These are phyloP conservation scores for Catostomus latipinnis DNA, from an alignment of 2,797 vertebrate species.

Conservation along the genomic window DNA sequence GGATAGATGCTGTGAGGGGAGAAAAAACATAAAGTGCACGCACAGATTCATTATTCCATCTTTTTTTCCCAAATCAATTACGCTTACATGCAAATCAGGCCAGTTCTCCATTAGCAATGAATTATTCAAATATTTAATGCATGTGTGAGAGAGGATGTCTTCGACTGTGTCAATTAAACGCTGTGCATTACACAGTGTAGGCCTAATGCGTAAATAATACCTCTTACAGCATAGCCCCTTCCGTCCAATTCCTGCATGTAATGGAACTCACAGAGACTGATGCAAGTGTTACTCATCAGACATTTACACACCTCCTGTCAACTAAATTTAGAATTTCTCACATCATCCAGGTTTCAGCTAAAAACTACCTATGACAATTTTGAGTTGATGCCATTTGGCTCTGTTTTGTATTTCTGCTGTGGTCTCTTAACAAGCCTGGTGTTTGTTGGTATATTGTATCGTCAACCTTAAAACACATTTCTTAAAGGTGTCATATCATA, in stretches of 20 bases:
- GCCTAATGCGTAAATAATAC: slow-evolving; percentile 3
- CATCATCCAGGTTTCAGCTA: background rate
- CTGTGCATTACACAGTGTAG: slow-evolving; percentile 18
- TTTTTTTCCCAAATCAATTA: slow-evolving; percentile 75
- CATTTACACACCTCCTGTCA: background rate
- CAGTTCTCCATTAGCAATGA: slow-evolving; percentile 74
- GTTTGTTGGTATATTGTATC: too few species aligned
- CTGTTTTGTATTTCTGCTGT: too few species aligned
- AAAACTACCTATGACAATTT: background rate
- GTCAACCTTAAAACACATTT: too few species aligned
- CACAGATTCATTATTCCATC: slow-evolving; percentile 62
- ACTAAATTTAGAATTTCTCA: background rate
- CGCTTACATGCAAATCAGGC: slow-evolving; percentile 73
- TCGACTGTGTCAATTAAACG: slow-evolving; percentile 62
- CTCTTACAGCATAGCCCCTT: background rate
- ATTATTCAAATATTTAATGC: slow-evolving; percentile 72
- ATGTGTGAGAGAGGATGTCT: slow-evolving; percentile 54
- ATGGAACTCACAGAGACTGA: background rate
- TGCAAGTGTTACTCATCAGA: background rate
- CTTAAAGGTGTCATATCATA: too few species aligned
- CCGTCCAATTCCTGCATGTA: background rate
- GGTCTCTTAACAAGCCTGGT: too few species aligned
- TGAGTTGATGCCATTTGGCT: too few species aligned
- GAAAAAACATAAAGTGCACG: slow-evolving; percentile 23
- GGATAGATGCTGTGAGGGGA: slow-evolving; percentile 32